Evolutionary conservation across 2,888 invertebrate species (phyloP).

Genomic region (Galerucella nymphaeae): DNA sequence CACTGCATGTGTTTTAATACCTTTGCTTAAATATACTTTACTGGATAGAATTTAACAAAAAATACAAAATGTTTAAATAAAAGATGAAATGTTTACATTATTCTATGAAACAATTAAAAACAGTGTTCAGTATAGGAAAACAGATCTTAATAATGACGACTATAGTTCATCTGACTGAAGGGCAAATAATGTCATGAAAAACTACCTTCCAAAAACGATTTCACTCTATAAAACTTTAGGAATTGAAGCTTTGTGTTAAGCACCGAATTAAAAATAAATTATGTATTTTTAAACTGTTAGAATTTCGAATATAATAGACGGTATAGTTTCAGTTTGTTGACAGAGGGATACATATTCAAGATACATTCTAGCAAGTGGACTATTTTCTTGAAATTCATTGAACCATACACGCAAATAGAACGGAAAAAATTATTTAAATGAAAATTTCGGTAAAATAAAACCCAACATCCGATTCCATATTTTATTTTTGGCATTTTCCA

Average conservation of each 20-base stretch:
- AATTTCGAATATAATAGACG: constrained; percentile 17
- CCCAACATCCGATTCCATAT: background rate
- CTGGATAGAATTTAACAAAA: too few species aligned
- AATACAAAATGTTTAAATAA: too few species aligned
- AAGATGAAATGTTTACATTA: too few species aligned
- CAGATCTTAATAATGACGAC: too few species aligned
- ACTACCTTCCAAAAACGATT: too few species aligned
- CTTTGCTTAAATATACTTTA: too few species aligned
- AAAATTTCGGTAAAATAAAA: background rate
- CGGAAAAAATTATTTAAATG: background rate
- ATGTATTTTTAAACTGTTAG: constrained; percentile 3
- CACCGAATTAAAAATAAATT: background rate
- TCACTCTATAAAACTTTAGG: background rate
- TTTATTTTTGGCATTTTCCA: background rate
- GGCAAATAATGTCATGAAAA: too few species aligned
- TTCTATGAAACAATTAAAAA: too few species aligned
- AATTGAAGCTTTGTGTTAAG: background rate
- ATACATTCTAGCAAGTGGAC: background rate
- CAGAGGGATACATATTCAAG: background rate
- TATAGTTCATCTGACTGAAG: too few species aligned
- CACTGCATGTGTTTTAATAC: too few species aligned
- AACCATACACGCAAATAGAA: background rate
- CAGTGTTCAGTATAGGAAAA: too few species aligned
- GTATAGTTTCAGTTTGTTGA: constrained; percentile 21
- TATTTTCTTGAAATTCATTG: background rate